Evolutionary conservation across 1,140 invertebrate species (phyloP), one percentile per base, ranked within the genome.

Genomic region (Gryon sp.): DNA sequence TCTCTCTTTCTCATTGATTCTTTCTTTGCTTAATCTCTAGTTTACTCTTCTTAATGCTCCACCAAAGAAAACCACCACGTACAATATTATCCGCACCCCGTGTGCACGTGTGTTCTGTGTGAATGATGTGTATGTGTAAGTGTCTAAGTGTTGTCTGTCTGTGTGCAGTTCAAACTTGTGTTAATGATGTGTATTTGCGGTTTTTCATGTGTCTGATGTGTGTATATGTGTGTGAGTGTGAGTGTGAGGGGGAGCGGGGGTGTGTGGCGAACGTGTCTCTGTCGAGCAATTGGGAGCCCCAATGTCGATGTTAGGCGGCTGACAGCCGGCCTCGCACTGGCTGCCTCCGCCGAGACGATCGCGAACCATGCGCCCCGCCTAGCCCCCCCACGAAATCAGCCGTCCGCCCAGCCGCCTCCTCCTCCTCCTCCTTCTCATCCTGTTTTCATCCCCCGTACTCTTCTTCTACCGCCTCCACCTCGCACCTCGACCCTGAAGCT

Each of bases 241-340:
- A 36, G 50, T 30, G 62, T 7, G 50, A 24, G 32, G 43, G 55
- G n/a, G 24, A 20, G 18, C 28, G 22, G 32, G 22, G 26, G 38
- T 55, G 43, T 57, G 19, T 22, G 40, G 55, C 43, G 30, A 20
- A 48, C 28, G 62, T 59, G 32, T 43, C 53, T 70, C 32, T 15
- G 50, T 50, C 38, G 52, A 55, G 28, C 55, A 75, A 59, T 38
- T 53, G 16, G 36, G 52, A 83, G 79, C 60, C 59, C 79, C 78
- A 76, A 82, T 80, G 70, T 81, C 82, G 85, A 86, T 80, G 85
- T 84, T 87, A 76, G 83, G 81, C 86, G 84, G 86, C 85, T 84
- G 80, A 84, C 80, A 84, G 85, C 86, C 86, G 86, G 84, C 86
- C 85, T 87, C 84, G 83, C 83, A 88, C 87, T 88, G 85, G 73